Conservation (phyloP, 2,888 invertebrate genomes). For the Drosophila niveifrons region DNA sequence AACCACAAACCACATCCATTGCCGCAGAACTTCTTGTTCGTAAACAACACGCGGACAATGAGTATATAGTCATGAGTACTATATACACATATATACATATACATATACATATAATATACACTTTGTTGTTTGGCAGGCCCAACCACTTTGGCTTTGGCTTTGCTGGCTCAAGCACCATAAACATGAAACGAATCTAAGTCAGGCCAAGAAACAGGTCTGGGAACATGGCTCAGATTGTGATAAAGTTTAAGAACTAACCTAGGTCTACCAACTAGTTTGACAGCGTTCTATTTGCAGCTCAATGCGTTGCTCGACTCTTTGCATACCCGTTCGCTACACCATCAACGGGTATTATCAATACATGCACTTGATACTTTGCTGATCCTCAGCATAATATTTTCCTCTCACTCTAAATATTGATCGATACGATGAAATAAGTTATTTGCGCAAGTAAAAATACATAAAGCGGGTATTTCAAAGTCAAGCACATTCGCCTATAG, state of each 20-base stretch:
- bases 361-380: too few relatives aligned
- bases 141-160: constrained; percentile 70
- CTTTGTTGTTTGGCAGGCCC: constrained; percentile 80
- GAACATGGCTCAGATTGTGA: constrained; percentile 40
- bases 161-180: constrained; percentile 78
- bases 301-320: neutral
- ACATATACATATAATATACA: constrained; percentile 28
- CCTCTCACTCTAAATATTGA: too few relatives aligned
- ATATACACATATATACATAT: neutral
- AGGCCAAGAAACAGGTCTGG: constrained; percentile 78
- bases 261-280: constrained; percentile 77
- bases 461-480: neutral
- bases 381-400: neutral
- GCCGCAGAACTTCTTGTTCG: constrained; percentile 80
- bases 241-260: constrained; percentile 69
- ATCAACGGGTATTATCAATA: too few relatives aligned
- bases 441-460: too few relatives aligned
- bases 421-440: neutral
- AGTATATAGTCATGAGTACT: neutral
- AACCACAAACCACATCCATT: constrained; percentile 82
- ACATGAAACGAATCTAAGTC: constrained; percentile 81
- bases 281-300: constrained; percentile 35
- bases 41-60: constrained; percentile 59
- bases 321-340: neutral
- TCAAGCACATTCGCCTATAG: neutral